Conservation (phyloP, 2,888 invertebrate genomes). For the Tholera decimalis region DNA sequence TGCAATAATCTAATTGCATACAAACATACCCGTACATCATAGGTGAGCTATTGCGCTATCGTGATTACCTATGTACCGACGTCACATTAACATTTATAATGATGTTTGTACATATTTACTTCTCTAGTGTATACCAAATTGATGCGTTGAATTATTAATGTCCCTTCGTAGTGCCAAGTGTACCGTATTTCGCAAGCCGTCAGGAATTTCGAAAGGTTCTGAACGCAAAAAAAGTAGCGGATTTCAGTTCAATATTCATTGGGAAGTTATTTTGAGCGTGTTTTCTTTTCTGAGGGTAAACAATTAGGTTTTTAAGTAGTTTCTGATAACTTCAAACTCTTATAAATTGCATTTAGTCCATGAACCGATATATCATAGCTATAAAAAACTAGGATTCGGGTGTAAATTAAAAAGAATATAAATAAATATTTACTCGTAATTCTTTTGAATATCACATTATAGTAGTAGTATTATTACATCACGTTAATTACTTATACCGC, state of each 20-base stretch:
- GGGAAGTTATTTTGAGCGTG: neutral
- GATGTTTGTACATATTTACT: constrained; percentile 64
- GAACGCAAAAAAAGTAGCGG: constrained; percentile 11
- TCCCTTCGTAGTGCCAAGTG: constrained; percentile 41
- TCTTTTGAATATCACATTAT: too few species aligned
- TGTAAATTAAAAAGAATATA: too few species aligned
- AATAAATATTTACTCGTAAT: too few species aligned
- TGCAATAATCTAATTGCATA: constrained; percentile 55
- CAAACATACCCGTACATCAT: constrained; percentile 38
- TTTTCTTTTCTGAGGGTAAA: neutral
- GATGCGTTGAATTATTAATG: constrained; percentile 76
- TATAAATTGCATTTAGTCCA: too few species aligned
- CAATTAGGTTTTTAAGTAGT: neutral
- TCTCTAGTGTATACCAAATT: constrained; percentile 63
- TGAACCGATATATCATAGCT: too few species aligned
- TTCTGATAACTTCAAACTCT: too few species aligned
- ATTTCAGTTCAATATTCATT: constrained; percentile 26
- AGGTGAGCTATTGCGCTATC: constrained; percentile 49
- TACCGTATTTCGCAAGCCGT: constrained; percentile 38
- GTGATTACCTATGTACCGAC: constrained; percentile 51
- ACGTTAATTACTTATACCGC: too few species aligned
- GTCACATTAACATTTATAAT: constrained; percentile 68
- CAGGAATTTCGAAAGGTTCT: constrained; percentile 31
- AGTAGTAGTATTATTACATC: too few species aligned
- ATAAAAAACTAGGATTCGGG: too few species aligned